Conservation (phyloP, 2,797 vertebrate species). For the Bucorvus abyssinicus region DNA sequence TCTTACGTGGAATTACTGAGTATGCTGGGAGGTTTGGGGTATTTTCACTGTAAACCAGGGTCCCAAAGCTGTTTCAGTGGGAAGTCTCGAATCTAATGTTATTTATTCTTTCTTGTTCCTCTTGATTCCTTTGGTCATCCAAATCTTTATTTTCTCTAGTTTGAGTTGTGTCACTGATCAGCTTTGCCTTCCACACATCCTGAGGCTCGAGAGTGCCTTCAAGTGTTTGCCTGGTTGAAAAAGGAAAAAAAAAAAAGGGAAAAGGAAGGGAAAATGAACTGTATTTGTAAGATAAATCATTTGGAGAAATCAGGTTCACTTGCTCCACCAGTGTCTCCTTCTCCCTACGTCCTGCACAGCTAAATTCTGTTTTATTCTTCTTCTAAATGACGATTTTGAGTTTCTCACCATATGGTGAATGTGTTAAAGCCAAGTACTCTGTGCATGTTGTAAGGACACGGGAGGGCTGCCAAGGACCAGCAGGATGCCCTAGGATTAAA, state of each 20-base stretch:
- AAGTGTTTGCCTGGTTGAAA: neutral
- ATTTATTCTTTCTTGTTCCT: neutral
- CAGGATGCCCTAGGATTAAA: neutral
- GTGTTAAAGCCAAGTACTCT: neutral
- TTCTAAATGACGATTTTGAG: neutral
- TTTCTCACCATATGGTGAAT: neutral
- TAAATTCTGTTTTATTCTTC: neutral
- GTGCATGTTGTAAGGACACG: neutral
- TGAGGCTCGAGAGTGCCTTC: neutral
- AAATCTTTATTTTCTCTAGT: neutral
- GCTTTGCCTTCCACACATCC: neutral
- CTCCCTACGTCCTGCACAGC: neutral
- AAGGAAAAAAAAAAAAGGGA: neutral
- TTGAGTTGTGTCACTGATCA: neutral
- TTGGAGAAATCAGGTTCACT: neutral
- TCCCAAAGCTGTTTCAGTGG: neutral
- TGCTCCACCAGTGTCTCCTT: neutral
- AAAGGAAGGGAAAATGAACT: neutral
- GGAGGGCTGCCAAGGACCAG: conserved; percentile 3
- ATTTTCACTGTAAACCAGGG: neutral
- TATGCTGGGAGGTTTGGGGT: neutral
- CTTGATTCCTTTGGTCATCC: neutral
- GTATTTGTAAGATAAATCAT: neutral
- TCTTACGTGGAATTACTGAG: neutral
- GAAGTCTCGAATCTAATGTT: neutral